phyloP scores from a whole-genome alignment of 2,888 invertebrate genomes.

The Dioctria linearis region DNA sequence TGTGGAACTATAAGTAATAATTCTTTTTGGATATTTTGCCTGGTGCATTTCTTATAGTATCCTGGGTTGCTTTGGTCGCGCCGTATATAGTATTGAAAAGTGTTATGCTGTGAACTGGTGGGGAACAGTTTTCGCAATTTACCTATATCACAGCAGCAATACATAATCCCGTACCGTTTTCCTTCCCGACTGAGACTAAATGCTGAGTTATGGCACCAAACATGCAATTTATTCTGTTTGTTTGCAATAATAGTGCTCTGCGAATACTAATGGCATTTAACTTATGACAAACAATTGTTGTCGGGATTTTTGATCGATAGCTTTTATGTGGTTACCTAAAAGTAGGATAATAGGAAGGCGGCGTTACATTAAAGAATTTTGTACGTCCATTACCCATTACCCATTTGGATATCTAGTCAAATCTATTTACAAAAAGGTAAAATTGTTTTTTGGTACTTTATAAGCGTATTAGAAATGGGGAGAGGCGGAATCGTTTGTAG shows the following conservation, averaged over 20 bases:
- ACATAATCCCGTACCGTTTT: not conserved
- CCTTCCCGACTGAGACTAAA: not conserved
- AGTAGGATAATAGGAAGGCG: too few species aligned
- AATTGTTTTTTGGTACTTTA: too few species aligned
- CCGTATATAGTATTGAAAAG: not conserved
- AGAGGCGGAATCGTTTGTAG: too few species aligned
- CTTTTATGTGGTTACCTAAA: too few species aligned
- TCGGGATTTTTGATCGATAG: too few species aligned
- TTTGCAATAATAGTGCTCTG: not conserved
- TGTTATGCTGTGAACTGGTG: too few species aligned
- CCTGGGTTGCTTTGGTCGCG: not conserved
- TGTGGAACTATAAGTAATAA: not conserved
- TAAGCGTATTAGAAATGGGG: too few species aligned
- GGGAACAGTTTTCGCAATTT: constrained; percentile 1
- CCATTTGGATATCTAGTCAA: too few species aligned
- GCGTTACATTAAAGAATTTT: too few species aligned
- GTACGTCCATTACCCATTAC: too few species aligned
- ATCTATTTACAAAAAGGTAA: too few species aligned
- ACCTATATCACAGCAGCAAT: not conserved
- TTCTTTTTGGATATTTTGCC: not conserved
- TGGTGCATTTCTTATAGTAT: not conserved
- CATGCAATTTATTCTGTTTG: constrained; percentile 2
- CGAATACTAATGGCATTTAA: constrained; percentile 28
- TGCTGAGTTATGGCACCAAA: constrained; percentile 2
- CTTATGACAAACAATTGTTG: not conserved